Percentiles rank a stretch among this genome's conserved stretches.
Evolutionary conservation across 1,140 invertebrate genomes (phyloP).

Genomic region (Grapholita molesta): DNA sequence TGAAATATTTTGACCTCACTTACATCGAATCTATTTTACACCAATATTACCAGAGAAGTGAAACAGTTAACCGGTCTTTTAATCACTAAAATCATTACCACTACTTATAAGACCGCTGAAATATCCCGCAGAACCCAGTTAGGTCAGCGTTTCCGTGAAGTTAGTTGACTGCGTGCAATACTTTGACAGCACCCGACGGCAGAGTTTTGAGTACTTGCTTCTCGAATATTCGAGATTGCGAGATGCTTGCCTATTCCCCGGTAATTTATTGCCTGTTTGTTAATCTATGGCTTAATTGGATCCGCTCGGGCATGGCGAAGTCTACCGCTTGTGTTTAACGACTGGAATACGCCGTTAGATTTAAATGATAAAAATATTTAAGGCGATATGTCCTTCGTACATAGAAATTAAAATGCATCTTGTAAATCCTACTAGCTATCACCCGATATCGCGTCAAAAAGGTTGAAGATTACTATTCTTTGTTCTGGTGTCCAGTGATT

Average conservation of each 20-base stretch:
- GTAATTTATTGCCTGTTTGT: slow-evolving; percentile 16
- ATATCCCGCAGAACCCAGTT: background rate
- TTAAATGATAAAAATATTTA: background rate
- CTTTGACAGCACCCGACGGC: background rate
- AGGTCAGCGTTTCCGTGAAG: background rate
- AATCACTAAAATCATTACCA: too few relatives aligned
- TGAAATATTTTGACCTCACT: too few relatives aligned
- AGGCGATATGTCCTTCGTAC: background rate
- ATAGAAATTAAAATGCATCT: too few relatives aligned
- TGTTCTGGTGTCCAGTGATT: too few relatives aligned
- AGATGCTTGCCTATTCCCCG: slow-evolving; percentile 16
- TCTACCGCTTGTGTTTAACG: slow-evolving; percentile 10
- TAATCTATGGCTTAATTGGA: slow-evolving; percentile 18
- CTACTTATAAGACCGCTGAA: background rate
- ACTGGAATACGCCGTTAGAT: background rate
- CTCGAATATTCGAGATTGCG: slow-evolving; percentile 13
- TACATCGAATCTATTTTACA: too few relatives aligned
- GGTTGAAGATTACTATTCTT: too few relatives aligned
- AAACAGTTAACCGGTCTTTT: too few relatives aligned
- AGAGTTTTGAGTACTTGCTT: slow-evolving; percentile 7
- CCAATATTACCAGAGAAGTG: too few relatives aligned
- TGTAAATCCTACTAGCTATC: too few relatives aligned
- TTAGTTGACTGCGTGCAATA: background rate
- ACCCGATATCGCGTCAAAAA: too few relatives aligned
- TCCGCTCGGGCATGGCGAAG: background rate